Percentiles rank a stretch among this genome's conserved stretches.
Conservation (phyloP, 1,140 invertebrate genomes). For the Drosophila novamexicana region DNA sequence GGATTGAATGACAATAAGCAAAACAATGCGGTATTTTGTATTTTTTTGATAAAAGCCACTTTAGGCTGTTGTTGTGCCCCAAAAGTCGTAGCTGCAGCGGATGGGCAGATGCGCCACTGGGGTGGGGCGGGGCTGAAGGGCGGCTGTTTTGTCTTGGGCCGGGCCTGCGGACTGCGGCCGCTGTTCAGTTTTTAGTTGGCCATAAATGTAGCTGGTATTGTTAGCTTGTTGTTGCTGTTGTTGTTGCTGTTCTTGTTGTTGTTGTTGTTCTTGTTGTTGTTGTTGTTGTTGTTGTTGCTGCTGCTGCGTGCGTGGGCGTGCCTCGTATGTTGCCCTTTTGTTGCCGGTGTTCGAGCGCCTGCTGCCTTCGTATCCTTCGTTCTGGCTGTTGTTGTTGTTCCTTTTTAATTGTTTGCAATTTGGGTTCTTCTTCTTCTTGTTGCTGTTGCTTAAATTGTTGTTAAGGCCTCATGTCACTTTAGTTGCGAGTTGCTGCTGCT, state of each 20-base stretch:
- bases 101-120: neutral
- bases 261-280: slow-evolving; percentile 28
- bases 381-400: slow-evolving; percentile 28
- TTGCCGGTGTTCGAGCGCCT: neutral
- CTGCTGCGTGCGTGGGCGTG: neutral
- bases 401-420: slow-evolving; percentile 76
- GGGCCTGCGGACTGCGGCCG: slow-evolving; percentile 22
- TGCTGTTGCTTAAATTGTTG: slow-evolving; percentile 37
- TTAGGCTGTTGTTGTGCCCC: neutral
- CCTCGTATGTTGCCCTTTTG: slow-evolving; percentile 11
- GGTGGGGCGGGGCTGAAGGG: neutral
- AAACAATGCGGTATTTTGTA: slow-evolving; percentile 44
- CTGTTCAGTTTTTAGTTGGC: slow-evolving; percentile 71
- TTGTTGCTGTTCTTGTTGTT: slow-evolving; percentile 20
- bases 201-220: slow-evolving; percentile 55
- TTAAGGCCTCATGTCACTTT: slow-evolving; percentile 81
- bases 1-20: slow-evolving; percentile 35
- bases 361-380: slow-evolving; percentile 32
- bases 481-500: slow-evolving; percentile 68
- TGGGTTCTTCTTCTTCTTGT: slow-evolving; percentile 42
- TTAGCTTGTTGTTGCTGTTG: neutral
- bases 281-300: slow-evolving; percentile 10
- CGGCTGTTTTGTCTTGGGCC: slow-evolving; percentile 3
- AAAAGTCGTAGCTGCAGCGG: neutral
- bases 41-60: neutral